A percentile compares a stretch with the other conserved stretches of the same genome.
Conservation (phyloP, 2,797 vertebrate genomes). For the Hoplostethus atlanticus region DNA sequence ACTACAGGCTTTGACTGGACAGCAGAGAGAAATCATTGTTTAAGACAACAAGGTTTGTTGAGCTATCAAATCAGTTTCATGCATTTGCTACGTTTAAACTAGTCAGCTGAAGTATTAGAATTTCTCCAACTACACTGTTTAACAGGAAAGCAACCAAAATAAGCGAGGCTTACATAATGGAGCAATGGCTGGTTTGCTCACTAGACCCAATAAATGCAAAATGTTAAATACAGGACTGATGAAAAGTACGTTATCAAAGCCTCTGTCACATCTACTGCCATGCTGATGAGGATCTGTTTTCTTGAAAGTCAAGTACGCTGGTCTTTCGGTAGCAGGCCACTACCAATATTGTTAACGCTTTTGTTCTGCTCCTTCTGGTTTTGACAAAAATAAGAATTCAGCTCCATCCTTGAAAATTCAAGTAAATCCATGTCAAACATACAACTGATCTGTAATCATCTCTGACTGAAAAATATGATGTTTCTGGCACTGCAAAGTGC, state of each 20-base stretch:
- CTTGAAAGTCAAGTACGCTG: no score
- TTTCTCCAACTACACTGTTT: not conserved
- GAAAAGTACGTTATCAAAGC: not conserved
- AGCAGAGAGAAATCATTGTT: no score
- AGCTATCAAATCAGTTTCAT: no score
- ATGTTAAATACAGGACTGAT: not conserved
- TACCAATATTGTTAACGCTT: slow-evolving; percentile 34
- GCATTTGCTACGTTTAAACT: not conserved
- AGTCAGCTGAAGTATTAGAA: not conserved
- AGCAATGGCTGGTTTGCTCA: not conserved
- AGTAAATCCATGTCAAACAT: slow-evolving; percentile 2
- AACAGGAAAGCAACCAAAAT: not conserved
- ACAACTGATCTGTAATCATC: slow-evolving; percentile 29
- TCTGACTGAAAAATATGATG: slow-evolving; percentile 9
- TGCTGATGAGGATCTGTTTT: no score
- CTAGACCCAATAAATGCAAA: not conserved
- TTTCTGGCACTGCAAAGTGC: slow-evolving; percentile 6
- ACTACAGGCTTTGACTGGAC: no score
- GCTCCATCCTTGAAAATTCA: slow-evolving; percentile 10
- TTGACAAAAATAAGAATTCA: slow-evolving; percentile 7
- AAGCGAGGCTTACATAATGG: not conserved
- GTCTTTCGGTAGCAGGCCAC: not conserved
- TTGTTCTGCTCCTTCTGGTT: slow-evolving; percentile 12
- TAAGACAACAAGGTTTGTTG: no score
- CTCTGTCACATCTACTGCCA: not conserved